A percentile compares a stretch with the other conserved stretches of the same genome.
phyloP scores from a whole-genome alignment of 2,888 invertebrate genomes.

The Belgica antarctica region DNA sequence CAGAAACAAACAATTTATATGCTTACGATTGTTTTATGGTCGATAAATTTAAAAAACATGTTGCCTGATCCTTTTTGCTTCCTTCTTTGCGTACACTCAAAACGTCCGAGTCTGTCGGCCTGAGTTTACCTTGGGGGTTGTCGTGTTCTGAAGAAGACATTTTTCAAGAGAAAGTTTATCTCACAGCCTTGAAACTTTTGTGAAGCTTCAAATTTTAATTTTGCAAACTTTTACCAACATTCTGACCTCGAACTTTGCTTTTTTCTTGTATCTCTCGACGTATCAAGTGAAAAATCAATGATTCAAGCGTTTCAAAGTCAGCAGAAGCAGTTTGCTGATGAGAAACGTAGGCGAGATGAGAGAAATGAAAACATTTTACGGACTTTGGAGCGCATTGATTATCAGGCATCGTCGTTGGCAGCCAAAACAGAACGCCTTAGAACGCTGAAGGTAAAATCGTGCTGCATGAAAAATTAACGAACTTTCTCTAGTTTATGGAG shows the following conservation, averaged over 20 bases:
- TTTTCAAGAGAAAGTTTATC: too few relatives aligned
- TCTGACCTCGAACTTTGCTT: conserved; percentile 9
- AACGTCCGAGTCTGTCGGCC: too few relatives aligned
- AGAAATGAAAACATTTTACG: conserved; percentile 61
- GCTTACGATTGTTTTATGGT: conserved; percentile 42
- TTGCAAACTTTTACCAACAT: conserved; percentile 9
- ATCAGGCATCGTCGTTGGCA: conserved; percentile 58
- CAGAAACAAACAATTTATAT: conserved; percentile 40
- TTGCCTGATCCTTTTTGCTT: conserved; percentile 18
- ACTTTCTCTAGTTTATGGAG: neutral
- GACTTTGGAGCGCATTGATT: conserved; percentile 61
- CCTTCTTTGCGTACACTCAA: too few relatives aligned
- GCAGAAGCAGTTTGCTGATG: conserved; percentile 57
- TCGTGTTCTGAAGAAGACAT: too few relatives aligned
- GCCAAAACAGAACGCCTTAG: conserved; percentile 62
- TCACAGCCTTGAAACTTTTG: too few relatives aligned
- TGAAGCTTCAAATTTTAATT: conserved; percentile 7
- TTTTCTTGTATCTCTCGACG: neutral
- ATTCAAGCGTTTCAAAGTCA: conserved; percentile 51
- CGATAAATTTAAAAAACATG: conserved; percentile 35
- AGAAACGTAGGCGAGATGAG: conserved; percentile 60
- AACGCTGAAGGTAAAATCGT: conserved; percentile 56
- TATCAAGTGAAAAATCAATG: conserved; percentile 47
- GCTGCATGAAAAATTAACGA: conserved; percentile 24
- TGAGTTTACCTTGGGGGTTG: too few relatives aligned